Evolutionary conservation across 2,888 invertebrate species (phyloP), one percentile per base, ranked within the genome.

Genomic region (Agrochola litura): DNA sequence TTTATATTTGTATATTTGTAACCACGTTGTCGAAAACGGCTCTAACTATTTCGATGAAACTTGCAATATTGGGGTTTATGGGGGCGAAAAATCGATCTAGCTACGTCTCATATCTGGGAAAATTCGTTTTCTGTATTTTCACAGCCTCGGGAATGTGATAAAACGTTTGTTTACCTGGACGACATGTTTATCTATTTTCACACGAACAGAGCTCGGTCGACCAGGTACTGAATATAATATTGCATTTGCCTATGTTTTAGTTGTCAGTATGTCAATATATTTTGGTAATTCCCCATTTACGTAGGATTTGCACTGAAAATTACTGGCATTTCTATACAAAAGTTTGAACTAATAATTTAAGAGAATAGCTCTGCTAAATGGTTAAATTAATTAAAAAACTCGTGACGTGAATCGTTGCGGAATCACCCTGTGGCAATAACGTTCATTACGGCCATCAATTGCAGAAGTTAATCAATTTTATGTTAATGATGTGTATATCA

Each of bases 351-450:
- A 37, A 22, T 22, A 71, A 78, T 72, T 37, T 19, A 49, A 46
- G 16, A 79, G 25, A 65, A 58, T 54, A 25, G 9, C 12, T 30
- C 19, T 5, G 16, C 16, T 60, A 66, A 61, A 66, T 46, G 37
- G 37, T 66, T 19, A 79, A 46, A 79, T 79, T 73, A 61, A 80
- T 80, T 79, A 30, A 25, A 49, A 66, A 61, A 66, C 19, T 80
- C 60, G 73, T 79, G 78, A 60, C 54, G 78, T 0, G 80, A 79
- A 78, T 73, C 60, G 66, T 73, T 73, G 54, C 80, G 46, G 60
- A 73, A 61, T 66, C 16, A 6, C 60, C 10, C 66, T 74, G 46
- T 5, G 41, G 41, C 30, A n/a, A n/a, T 79, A 60, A 79, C 74
- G 60, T 63, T 72, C 46, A 80, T 74, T 81, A 68, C 43, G 22